Base-by-base conservation (phyloP, 1,140 invertebrate species). In the Drosophila virilis region DNA sequence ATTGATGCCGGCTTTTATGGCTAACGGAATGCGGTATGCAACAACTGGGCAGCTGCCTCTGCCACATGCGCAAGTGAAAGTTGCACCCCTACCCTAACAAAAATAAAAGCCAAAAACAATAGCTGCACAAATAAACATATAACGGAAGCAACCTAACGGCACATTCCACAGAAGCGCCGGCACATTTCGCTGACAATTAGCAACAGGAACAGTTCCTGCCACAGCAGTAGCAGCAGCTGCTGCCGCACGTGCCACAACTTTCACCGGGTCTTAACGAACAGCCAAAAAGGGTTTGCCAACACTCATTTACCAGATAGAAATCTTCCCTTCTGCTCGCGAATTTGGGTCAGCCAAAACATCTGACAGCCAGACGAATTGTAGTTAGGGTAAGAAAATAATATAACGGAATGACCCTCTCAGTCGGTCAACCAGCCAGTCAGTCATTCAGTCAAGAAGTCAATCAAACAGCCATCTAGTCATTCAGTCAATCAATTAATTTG, bases 1-100 rank as follows among this genome's bases (percentile, higher is more conserved):
- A 91, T 91, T 88, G 88, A 91, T 88, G 83, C 77, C 80, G 77
- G 89, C 88, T 91, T 80, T 83, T 83, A 78, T 67, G 69, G 62
- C 68, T 57, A 67, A 74, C 61, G 72, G 73, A 75, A 77, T 68
- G 69, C 42, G 61, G 62, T 33, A 59, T 40, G 32, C 38, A 17
- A 40, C 38, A 59, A 38, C 57, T 15, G 13, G 37, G 50, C 46
- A 69, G 12, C 57, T 50, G 57, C 55, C 46, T 35, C 33, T 59
- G 50, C 67, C 51, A 42, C 58, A 50, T 37, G 33, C 8, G 17
- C 52, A 40, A 69, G 65, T 67, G 71, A 69, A 74, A 78, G 66
- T 66, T 74, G 57, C 60, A 35, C 15, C 71, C 46, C 58, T 62
- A 7, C 33, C 35, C 50, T 33, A 55, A 40, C 13, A 28, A 8